phyloP scores from a whole-genome alignment of 2,888 invertebrate species.

The Caenorhabditis sp. region DNA sequence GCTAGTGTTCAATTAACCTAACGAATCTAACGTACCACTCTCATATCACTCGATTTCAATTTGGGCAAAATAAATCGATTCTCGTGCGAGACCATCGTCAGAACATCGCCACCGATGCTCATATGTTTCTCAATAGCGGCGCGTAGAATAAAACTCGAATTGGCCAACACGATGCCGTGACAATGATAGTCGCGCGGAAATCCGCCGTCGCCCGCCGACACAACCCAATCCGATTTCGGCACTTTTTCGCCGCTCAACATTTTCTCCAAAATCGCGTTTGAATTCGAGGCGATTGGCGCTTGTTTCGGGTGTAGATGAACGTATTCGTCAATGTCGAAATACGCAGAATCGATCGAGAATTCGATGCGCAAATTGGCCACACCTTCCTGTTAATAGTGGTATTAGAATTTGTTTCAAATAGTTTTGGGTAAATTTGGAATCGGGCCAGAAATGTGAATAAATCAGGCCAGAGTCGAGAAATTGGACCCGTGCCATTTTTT shows the following conservation, averaged over 20 bases:
- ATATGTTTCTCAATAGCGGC: conserved; percentile 33
- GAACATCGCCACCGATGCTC: conserved; percentile 17
- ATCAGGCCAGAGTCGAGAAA: too few species aligned
- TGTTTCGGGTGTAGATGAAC: conserved; percentile 18
- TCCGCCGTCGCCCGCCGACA: conserved; percentile 35
- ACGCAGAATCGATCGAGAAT: conserved; percentile 22
- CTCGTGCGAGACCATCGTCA: conserved; percentile 49
- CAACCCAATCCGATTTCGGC: conserved; percentile 43
- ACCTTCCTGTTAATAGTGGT: conserved; percentile 15
- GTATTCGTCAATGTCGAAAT: conserved; percentile 26
- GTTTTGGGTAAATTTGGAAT: background rate
- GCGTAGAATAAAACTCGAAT: conserved; percentile 30
- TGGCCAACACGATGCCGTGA: conserved; percentile 41
- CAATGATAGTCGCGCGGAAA: conserved; percentile 34
- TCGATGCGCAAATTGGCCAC: conserved; percentile 18
- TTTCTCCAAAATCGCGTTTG: conserved; percentile 20
- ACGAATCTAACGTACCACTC: conserved; percentile 8
- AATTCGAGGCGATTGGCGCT: conserved; percentile 15
- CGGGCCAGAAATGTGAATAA: background rate
- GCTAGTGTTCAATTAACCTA: background rate
- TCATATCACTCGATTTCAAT: conserved; percentile 38
- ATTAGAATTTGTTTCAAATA: conserved; percentile 1
- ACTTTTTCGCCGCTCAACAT: conserved; percentile 39
- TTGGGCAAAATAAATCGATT: conserved; percentile 45
- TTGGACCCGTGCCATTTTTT: too few species aligned